Base-by-base conservation (phyloP, 1,140 invertebrate species). In the Pachyrhynchus sulphureomaculatus region DNA sequence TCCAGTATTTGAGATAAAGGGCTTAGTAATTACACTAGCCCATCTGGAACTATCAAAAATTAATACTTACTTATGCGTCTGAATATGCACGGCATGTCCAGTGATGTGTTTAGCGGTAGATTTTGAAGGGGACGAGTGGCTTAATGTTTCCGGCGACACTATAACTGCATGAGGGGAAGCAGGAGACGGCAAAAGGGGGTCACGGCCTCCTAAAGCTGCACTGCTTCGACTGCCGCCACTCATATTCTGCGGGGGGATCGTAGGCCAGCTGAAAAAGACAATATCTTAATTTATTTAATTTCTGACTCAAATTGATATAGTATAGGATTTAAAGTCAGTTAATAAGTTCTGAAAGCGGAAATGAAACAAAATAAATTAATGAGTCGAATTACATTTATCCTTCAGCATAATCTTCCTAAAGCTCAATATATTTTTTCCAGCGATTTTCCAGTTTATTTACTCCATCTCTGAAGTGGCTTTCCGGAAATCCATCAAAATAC, bases 141-240 rank as follows among this genome's bases (percentile, higher is more conserved):
- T 83, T 51, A 87, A 80, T 36, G 87, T 88, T 78, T 86, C 85
- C 29, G 88, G 87, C 26, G 86, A 88, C 56, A 89, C 87, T 62
- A 90, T 82, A n/a, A 87, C 83, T 21, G 86, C 85, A 52, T 81
- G 83, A 10, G 85, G 82, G 10, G 84, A 86, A 5, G 87, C 85
- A 10, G 89, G 87, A 34, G 87, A 88, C 23, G 88, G 86, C 45
- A 87, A 69, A 0, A 82, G 53, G 29, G 69, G 69, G 37, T 72
- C 72, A 12, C 66, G 65, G 32, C 65, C 67, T 36, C 75, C 26
- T 63, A 76, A 18, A 74, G 77, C 15, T 2, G 60, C 60, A 76
- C 80, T 76, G 13, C 76, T 77, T 9, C 80, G 72, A 2, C 80
- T 82, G 1, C 81, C 81, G 0, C 81, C 81, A 49, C 81, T 83